Percentiles rank a stretch among this genome's conserved stretches.
Evolutionary conservation across 2,888 invertebrate genomes (phyloP).

Genomic region (Drosophila falleni): DNA sequence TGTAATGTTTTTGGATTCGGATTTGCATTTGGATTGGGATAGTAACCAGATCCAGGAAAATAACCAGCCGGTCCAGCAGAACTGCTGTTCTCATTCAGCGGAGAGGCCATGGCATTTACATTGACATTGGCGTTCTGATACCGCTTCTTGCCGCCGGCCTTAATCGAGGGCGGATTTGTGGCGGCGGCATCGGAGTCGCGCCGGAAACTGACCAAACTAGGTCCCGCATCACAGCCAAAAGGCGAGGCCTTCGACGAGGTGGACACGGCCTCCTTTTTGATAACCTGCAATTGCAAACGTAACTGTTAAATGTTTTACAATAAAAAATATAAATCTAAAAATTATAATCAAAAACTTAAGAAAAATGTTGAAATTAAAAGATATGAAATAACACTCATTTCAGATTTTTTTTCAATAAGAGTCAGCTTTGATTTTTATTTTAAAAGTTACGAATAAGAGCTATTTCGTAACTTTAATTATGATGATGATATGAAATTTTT

Average conservation of each 20-base stretch:
- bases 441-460: too few species aligned
- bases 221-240: constrained; percentile 83
- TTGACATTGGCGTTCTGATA: constrained; percentile 65
- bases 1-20: constrained; percentile 56
- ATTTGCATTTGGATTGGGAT: constrained; percentile 68
- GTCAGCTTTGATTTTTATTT: too few species aligned
- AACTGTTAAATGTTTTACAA: too few species aligned
- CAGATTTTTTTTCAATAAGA: too few species aligned
- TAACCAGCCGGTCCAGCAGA: constrained; percentile 67
- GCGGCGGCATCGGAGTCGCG: constrained; percentile 75
- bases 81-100: constrained; percentile 37
- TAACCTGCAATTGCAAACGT: constrained; percentile 62
- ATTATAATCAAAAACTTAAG: too few species aligned
- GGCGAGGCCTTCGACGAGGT: constrained; percentile 84
- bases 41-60: constrained; percentile 82
- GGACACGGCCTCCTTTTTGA: constrained; percentile 85
- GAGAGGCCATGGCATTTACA: constrained; percentile 57
- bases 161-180: constrained; percentile 65
- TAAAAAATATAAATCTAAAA: too few species aligned
- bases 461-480: too few species aligned
- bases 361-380: too few species aligned
- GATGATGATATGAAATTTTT: too few species aligned
- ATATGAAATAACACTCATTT: too few species aligned
- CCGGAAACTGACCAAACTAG: constrained; percentile 63
- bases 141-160: constrained; percentile 69